Evolutionary conservation across 1,140 invertebrate species (phyloP), one percentile per base, ranked within the genome.

Genomic region (Ceratosolen solmsi): DNA sequence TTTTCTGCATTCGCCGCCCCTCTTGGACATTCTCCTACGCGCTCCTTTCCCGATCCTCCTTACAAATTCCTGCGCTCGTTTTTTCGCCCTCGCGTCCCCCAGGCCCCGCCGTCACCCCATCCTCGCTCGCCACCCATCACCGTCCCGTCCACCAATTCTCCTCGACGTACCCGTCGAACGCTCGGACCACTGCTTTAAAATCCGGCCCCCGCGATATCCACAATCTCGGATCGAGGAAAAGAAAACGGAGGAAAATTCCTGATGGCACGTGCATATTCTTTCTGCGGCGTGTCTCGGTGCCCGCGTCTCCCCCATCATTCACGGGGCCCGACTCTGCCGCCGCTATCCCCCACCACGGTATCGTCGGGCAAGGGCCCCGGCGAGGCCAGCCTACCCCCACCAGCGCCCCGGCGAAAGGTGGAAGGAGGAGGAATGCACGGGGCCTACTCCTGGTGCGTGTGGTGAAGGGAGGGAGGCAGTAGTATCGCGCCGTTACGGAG

Each of bases 301-400:
- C 33, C 33, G 30, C 30, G 11, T 11, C 33, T 36, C 30, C 11
- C 70, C 25, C 38, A 0, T 72, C 70, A 1, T 25, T 49, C n/a
- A 17, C 68, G 38, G 68, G 36, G 5, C 36, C 68, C 33, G 17
- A 38, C 38, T 0, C 13, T 41, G 70, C 2, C 20, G 20, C 22
- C 38, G 13, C 22, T 0, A 5, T 27, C n/a, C 41, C 17, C 63
- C 11, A 20, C 27, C 63, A 30, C 30, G 27, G 15, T 4, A 7
- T 8, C n/a, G 70, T 11, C 70, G 41, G 70, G 70, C 70, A 51
- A 72, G 70, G 70, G 70, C 70, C 46, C 70, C 70, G 70, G 41
- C 70, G 70, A 46, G 46, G 70, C 46, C 70, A 51, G 70, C 11
- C 33, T 8, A 1, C 63, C 36, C 63, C 33, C 63, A 38, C 63